Evolutionary conservation across 1,140 invertebrate species (phyloP), one percentile per base, ranked within the genome.

Genomic region (Maconellicoccus hirsutus): DNA sequence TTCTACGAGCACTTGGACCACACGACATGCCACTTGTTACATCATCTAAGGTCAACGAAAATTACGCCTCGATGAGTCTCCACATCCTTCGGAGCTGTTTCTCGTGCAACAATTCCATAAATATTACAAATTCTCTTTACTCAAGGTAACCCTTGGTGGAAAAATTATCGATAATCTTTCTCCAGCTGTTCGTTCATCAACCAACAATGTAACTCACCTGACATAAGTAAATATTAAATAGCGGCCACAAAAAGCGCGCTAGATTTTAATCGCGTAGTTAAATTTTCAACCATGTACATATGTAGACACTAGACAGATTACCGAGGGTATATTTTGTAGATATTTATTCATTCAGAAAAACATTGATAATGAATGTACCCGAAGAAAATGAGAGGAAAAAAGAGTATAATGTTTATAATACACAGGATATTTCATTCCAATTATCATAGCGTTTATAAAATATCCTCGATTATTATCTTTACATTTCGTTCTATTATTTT

Each of bases 391-490:
- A 4, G 42, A 52, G 16, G 29, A 3, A 52, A 52, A 52, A 52
- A 52, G 42, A 52, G 16, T 52, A 52, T 52, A 52, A 52, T 52
- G n/a, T 52, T 52, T 52, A 52, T 52, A 52, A 52, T 52, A 52
- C 42, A 52, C 42, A 52, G 42, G 42, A 52, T 52, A 52, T 52
- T 52, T 52, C 42, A 52, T 52, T 52, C 42, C 42, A 52, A 52
- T 52, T 52, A 52, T 52, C 6, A 52, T 52, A 52, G 42, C 42
- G 42, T 52, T 52, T 52, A 52, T 52, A 52, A 52, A 52, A 52
- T 52, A 52, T 52, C n/a, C 42, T 52, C 42, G 42, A 52, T 52
- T 52, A 52, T 52, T 52, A 52, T 52, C 42, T 52, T 52, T 52
- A 52, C 29, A 19, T 52, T 52, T 52, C 42, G 16, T 52, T 52